Evolutionary conservation across 2,797 vertebrate genomes (phyloP).

Genomic region (Gymnothorax reevesii): DNA sequence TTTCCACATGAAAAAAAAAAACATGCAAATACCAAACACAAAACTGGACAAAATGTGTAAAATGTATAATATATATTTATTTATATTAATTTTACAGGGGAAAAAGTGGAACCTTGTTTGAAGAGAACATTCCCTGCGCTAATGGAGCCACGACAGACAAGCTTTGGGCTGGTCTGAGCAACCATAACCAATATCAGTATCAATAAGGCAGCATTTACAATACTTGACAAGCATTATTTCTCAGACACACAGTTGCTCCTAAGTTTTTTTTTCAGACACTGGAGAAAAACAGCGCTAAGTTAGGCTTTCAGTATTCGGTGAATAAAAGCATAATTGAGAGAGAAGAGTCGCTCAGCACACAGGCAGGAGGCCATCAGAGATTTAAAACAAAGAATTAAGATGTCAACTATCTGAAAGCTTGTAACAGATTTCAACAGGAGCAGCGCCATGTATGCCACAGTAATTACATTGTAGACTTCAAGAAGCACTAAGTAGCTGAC

Average conservation of each 20-base stretch:
- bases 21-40: slow-evolving; percentile 73
- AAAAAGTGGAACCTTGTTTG: slow-evolving; percentile 77
- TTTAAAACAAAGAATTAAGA: neutral
- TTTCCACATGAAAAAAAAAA: slow-evolving; percentile 62
- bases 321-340: neutral
- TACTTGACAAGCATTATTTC: slow-evolving; percentile 46
- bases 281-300: slow-evolving; percentile 47
- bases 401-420: neutral
- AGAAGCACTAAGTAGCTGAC: slow-evolving; percentile 12
- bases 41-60: slow-evolving; percentile 77
- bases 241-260: slow-evolving; percentile 51
- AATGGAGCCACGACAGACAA: slow-evolving; percentile 49
- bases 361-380: slow-evolving; percentile 5
- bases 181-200: slow-evolving; percentile 54
- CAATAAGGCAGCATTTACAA: slow-evolving; percentile 65
- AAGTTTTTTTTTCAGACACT: slow-evolving; percentile 37
- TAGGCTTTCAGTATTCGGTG: slow-evolving; percentile 51
- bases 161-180: slow-evolving; percentile 46
- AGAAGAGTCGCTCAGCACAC: slow-evolving; percentile 24
- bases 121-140: slow-evolving; percentile 59
- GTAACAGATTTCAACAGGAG: neutral
- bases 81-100: slow-evolving; percentile 63
- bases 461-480: neutral
- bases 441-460: slow-evolving; percentile 21
- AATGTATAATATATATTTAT: slow-evolving; percentile 69